Evolutionary conservation across 2,797 vertebrate genomes (phyloP), one percentile per base, ranked within the genome.

Genomic region (Tokudaia tokunoshimensis): DNA sequence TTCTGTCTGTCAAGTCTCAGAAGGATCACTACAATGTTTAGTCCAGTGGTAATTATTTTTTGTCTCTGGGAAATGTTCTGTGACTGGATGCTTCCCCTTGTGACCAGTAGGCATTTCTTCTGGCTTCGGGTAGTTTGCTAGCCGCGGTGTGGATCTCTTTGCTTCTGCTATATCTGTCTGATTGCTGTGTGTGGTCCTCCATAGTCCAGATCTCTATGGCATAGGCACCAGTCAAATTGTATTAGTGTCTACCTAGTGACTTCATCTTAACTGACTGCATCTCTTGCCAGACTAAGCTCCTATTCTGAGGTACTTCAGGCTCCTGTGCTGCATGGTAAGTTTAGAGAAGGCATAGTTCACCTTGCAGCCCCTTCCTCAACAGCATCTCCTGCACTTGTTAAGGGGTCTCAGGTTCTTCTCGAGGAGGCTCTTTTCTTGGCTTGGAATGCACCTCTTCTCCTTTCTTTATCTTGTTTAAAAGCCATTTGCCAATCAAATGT

Each of bases 381-480:
- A 20, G 15, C n/a, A 4, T 85, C 72, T 88, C 13, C 55, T 84
- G n/a, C 29, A 17, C 11, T 3, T 65, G 14, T 41, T 79, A 44
- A 14, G 63, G n/a, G 55, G 50, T 47, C 6, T 63, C 75, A 15
- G 24, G 50, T 14, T 67, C n/a, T 61, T 72, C 52, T 11, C 78
- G 19, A 55, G 10, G 74, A 13, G 70, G 24, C 65, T 44, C 59
- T 59, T 12, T 59, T 34, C 50, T 26, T 72, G n/a, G 31, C 17
- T 82, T 59, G 50, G 29, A 67, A 29, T 74, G 41, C 31, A 17
- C 9, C 37, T 63, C 34, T 15, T 26, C 72, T 81, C 52, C 31
- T 89, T n/a, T 93, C n/a, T 20, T 57, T 85, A 34, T 57, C 74
- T 90, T 83, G 34, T 70, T 95, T 92, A 55, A 92, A 84, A 89